Evolutionary conservation across 2,797 vertebrate species (phyloP).

Genomic region (Onychomys arenicola): DNA sequence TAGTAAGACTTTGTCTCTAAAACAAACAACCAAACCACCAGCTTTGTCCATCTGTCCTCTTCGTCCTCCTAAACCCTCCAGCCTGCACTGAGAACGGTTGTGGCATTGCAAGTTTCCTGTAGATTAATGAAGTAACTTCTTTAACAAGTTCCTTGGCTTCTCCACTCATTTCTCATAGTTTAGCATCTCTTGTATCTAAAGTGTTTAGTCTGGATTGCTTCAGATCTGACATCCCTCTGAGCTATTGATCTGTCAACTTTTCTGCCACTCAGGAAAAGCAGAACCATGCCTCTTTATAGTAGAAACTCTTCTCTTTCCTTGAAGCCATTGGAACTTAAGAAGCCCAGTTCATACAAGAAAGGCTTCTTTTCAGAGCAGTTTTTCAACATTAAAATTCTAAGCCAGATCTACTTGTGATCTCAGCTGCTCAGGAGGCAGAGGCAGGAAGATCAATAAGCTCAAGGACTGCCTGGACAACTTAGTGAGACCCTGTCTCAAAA

Average conservation of each 20-base stretch:
- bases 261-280: not conserved
- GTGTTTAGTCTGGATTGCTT: not conserved
- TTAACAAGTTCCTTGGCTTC: not conserved
- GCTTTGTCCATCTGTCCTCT: not conserved
- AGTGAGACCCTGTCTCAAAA: not conserved
- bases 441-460: not conserved
- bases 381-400: not conserved
- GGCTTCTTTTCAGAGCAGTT: conserved; percentile 12
- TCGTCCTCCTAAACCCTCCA: fast-evolving
- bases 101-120: not conserved
- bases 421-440: not conserved
- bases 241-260: not conserved
- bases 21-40: not conserved
- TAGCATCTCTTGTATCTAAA: conserved; percentile 11
- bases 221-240: not conserved
- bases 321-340: not conserved
- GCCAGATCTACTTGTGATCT: not conserved
- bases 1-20: not conserved
- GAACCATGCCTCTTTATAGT: not conserved
- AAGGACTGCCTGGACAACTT: not conserved
- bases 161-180: not conserved
- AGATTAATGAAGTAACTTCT: not conserved
- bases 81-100: not conserved
- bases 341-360: not conserved
- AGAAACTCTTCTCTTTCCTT: not conserved